Base-by-base conservation (phyloP, 1,140 invertebrate genomes). In the Tachypleus tridentatus region DNA sequence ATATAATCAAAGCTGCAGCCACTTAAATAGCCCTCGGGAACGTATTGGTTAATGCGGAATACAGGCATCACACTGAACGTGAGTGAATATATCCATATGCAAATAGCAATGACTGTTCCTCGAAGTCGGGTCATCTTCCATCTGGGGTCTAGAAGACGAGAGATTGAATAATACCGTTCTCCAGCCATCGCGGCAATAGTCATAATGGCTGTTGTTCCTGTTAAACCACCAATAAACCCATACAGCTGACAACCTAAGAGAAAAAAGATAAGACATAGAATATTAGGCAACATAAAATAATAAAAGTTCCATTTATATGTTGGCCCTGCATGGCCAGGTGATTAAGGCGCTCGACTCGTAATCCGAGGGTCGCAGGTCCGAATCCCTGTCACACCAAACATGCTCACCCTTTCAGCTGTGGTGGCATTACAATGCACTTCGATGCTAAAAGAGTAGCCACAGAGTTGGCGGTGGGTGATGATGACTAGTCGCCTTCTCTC, bases 1-100 rank as follows among this genome's bases (percentile, higher is more conserved):
- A 91, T 76, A 70, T 90, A 91, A 72, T 90, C 87, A 69, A 87
- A 91, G 66, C 86, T 88, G 76, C 88, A 91, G 69, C 85, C 87
- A 5, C 87, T 89, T 59, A 89, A 76, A 67, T 83, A 88, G 5
- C 86, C 87, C 77, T 90, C 88, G 3, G 87, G 86, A 8, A 87
- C 84, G 76, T 89, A 91, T 4, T 79, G 78, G 4, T 86, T 84
- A 9, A 87, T 79, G 5, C 86, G 85, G 49, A 87, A 79, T 0
- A 87, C 79, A 0, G 88, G 88, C 59, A 87, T 80, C 2, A 80
- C 72, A 3, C 86, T 78, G 72, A 89, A 89, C 10, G 81, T 67
- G 3, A 78, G 73, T 0, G 86, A 84, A 74, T 89, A 89, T n/a
- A 84, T 67, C 88, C 88, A 91, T 53, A 84, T 80, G 47, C 82